Conservation (phyloP, 2,888 invertebrate species). For the Chirona hameri region DNA sequence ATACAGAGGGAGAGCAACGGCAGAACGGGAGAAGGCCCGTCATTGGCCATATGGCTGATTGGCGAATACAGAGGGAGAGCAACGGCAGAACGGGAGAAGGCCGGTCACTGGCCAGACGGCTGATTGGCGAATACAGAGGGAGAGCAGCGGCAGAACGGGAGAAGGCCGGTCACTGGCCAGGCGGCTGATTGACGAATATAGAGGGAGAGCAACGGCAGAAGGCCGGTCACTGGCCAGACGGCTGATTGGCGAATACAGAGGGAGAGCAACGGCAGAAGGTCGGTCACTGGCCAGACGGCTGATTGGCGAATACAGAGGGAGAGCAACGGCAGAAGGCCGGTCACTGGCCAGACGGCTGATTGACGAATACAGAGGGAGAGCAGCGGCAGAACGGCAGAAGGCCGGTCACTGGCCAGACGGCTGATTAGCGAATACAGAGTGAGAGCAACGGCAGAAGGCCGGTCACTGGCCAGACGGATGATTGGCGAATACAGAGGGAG, state of each 20-base stretch:
- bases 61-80: too few relatives aligned
- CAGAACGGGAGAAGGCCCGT: slow-evolving; percentile 6
- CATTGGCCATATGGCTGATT: background rate
- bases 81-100: slow-evolving; percentile 31
- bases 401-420: background rate
- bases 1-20: slow-evolving; percentile 3
- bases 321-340: background rate
- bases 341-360: background rate
- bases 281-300: background rate
- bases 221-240: background rate
- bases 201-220: too few relatives aligned
- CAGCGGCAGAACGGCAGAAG: slow-evolving; percentile 31
- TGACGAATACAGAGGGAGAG: too few relatives aligned
- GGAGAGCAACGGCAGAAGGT: too few relatives aligned
- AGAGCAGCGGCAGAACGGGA: slow-evolving; percentile 32
- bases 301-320: too few relatives aligned
- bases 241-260: too few relatives aligned
- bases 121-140: too few relatives aligned
- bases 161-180: background rate
- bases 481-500: too few relatives aligned
- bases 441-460: too few relatives aligned
- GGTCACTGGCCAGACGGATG: background rate
- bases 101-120: background rate
- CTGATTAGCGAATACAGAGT: too few relatives aligned
- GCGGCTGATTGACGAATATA: too few relatives aligned